These are phyloP conservation scores for Mesorhabditis belari DNA, from an alignment of 2,888 invertebrate genomes.

Conservation along the genomic window DNA sequence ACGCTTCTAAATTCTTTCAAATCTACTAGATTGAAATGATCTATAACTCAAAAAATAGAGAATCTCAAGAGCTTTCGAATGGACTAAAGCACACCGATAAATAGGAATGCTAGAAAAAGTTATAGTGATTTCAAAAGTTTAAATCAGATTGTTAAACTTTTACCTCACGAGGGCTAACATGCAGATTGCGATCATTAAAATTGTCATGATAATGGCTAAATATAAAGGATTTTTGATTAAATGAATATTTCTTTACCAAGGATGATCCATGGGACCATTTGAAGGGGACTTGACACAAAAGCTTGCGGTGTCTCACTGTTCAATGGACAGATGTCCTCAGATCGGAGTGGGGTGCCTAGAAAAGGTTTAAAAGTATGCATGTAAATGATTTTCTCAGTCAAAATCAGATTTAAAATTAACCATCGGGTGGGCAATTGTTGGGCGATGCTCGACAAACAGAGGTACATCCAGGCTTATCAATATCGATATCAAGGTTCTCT, in stretches of 20 bases:
- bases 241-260: slow-evolving; percentile 30
- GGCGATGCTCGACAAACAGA: slow-evolving; percentile 40
- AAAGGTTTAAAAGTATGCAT: too few relatives aligned
- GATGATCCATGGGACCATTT: slow-evolving; percentile 52
- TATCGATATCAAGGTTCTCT: slow-evolving; percentile 48
- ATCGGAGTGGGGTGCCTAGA: background rate
- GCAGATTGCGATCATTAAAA: slow-evolving; percentile 48
- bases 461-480: slow-evolving; percentile 44
- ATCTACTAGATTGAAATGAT: too few relatives aligned
- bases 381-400: too few relatives aligned
- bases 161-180: slow-evolving; percentile 50
- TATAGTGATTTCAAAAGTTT: too few relatives aligned
- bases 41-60: too few relatives aligned
- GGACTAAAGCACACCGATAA: too few relatives aligned
- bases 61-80: too few relatives aligned
- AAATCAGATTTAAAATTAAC: too few relatives aligned
- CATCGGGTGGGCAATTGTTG: slow-evolving; percentile 47
- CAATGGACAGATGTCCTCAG: background rate
- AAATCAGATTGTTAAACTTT: too few relatives aligned
- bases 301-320: slow-evolving; percentile 41
- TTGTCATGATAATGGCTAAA: slow-evolving; percentile 50
- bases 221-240: background rate
- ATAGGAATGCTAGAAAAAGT: too few relatives aligned
- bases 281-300: slow-evolving; percentile 39
- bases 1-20: too few relatives aligned